These are phyloP conservation scores for Busseola fusca DNA, from an alignment of 2,888 invertebrate genomes.

Conservation along the genomic window DNA sequence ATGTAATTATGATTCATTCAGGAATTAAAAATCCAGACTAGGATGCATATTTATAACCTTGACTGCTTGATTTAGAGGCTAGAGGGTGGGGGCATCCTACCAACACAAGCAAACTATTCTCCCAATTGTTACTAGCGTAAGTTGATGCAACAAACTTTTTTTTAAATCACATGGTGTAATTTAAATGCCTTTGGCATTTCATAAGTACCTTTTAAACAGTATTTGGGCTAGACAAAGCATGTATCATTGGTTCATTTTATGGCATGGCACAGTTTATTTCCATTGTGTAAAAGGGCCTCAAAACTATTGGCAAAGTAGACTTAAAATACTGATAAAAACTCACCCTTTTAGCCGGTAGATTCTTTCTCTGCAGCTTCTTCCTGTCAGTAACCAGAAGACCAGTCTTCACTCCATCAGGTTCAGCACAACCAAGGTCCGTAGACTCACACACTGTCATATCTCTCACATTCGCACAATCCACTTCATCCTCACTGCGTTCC, in stretches of 20 bases:
- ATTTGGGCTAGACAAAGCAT: background rate
- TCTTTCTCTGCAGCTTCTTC: slow-evolving; percentile 71
- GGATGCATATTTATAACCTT: background rate
- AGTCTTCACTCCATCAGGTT: slow-evolving; percentile 43
- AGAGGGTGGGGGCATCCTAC: too few species aligned
- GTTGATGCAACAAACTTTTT: too few species aligned
- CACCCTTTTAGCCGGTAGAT: slow-evolving; percentile 76
- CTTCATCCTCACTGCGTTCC: slow-evolving; percentile 75
- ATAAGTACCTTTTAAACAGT: background rate
- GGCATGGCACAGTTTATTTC: background rate
- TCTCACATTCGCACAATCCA: slow-evolving; percentile 74
- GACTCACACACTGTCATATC: slow-evolving; percentile 33
- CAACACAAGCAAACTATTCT: too few species aligned
- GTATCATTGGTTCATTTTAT: background rate
- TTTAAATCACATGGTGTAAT: too few species aligned
- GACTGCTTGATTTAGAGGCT: background rate
- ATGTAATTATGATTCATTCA: background rate
- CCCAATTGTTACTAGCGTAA: too few species aligned
- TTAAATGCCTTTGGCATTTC: background rate
- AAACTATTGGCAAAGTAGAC: background rate
- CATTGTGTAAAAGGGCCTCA: background rate
- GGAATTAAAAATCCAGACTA: background rate
- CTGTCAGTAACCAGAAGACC: slow-evolving; percentile 75
- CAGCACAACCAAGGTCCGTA: background rate
- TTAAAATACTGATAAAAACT: slow-evolving; percentile 55